These are phyloP conservation scores for Crepidodera aurea DNA, from an alignment of 2,888 invertebrate genomes.

Conservation along the genomic window DNA sequence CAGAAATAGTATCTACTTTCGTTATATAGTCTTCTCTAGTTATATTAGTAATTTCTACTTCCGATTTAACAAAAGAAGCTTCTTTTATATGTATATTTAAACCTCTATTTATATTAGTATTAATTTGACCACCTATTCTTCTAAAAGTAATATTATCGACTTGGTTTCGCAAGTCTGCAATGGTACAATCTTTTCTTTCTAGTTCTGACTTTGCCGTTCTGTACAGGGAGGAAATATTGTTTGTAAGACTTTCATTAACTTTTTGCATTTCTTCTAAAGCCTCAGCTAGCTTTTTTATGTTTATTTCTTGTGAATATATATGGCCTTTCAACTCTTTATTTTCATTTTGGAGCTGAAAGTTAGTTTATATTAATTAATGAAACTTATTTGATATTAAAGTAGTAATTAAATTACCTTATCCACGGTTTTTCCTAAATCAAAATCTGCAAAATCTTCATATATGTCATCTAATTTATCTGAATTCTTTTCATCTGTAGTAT, in stretches of 20 bases:
- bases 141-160: conserved; percentile 57
- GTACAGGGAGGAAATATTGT: conserved; percentile 62
- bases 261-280: conserved; percentile 51
- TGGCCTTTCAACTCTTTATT: conserved; percentile 36
- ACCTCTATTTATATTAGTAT: background rate
- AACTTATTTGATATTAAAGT: conserved; percentile 16
- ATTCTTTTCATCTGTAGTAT: background rate
- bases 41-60: no score
- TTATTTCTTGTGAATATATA: conserved; percentile 23
- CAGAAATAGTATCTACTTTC: no score
- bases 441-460: conserved; percentile 24
- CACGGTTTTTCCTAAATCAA: conserved; percentile 32
- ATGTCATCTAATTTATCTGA: conserved; percentile 1
- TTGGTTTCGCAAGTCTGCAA: conserved; percentile 59
- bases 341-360: conserved; percentile 52
- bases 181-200: conserved; percentile 61
- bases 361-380: conserved; percentile 33
- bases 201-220: conserved; percentile 64
- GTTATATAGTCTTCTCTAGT: no score
- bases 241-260: conserved; percentile 55
- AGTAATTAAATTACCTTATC: conserved; percentile 44
- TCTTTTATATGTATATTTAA: no score
- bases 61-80: no score
- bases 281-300: conserved; percentile 37
- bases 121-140: conserved; percentile 18